phyloP scores from a whole-genome alignment of 2,888 invertebrate genomes.

The Sarcophaga caerulescens region DNA sequence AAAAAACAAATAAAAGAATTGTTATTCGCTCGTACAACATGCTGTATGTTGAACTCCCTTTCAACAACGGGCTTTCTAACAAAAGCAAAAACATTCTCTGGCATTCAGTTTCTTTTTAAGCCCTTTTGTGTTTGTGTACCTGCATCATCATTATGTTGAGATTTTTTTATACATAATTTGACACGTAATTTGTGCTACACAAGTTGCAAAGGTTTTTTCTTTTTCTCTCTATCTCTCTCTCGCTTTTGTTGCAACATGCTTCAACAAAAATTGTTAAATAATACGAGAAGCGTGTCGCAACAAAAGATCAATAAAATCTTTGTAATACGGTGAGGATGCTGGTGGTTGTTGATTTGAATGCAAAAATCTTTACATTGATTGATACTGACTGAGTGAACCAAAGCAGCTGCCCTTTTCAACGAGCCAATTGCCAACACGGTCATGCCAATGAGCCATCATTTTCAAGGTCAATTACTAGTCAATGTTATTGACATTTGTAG shows the following conservation, averaged over 20 bases:
- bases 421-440: too few species aligned
- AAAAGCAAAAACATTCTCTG: conserved; percentile 2
- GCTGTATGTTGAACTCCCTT: conserved; percentile 1
- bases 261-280: conserved; percentile 3
- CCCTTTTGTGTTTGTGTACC: background rate
- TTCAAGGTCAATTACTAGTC: background rate
- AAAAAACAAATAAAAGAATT: background rate
- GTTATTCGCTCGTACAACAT: background rate
- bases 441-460: background rate
- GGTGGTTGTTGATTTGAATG: background rate
- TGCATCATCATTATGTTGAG: background rate
- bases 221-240: too few species aligned
- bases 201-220: background rate
- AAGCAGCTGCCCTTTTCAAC: background rate
- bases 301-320: conserved; percentile 5
- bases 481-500: background rate
- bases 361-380: background rate
- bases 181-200: conserved; percentile 19
- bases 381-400: background rate
- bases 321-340: background rate
- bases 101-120: conserved; percentile 13
- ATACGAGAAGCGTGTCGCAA: background rate
- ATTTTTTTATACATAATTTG: background rate
- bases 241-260: background rate
- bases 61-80: background rate